Evolutionary conservation across 2,113 vertebrate species (phyloP).

Genomic region (Stercorarius parasiticus): DNA sequence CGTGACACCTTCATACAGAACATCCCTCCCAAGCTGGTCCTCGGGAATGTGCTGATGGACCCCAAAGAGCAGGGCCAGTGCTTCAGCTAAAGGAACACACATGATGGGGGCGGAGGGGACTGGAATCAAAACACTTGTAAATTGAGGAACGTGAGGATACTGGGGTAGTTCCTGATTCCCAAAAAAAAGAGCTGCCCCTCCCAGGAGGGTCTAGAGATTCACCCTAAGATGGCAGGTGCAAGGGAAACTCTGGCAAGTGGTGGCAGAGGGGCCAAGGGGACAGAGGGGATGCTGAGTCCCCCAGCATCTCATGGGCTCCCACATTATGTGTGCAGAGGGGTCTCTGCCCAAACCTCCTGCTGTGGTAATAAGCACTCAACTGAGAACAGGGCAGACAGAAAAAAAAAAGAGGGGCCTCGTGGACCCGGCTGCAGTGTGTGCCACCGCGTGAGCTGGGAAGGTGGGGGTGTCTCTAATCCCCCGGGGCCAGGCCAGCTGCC

Average conservation of each 20-base stretch:
- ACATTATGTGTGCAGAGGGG: not conserved
- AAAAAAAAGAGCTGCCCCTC: not conserved
- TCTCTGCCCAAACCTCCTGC: not conserved
- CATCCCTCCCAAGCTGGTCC: not conserved
- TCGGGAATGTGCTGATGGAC: not conserved
- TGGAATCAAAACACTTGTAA: not conserved
- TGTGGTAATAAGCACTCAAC: not conserved
- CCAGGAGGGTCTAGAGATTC: not conserved
- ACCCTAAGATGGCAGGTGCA: not conserved
- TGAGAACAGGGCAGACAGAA: not conserved
- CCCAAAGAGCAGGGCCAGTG: not conserved
- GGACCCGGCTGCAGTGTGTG: not conserved
- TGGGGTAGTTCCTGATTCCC: not conserved
- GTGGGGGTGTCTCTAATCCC: not conserved
- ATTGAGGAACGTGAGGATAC: not conserved
- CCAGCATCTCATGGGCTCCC: not conserved
- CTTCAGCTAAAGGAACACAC: not conserved
- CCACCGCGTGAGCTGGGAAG: not conserved
- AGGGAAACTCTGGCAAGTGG: not conserved
- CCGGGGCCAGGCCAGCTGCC: not conserved
- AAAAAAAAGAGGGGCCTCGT: not conserved
- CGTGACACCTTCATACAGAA: accelerated
- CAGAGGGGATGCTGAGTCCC: not conserved
- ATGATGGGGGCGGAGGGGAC: accelerated
- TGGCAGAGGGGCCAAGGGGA: not conserved